Percentiles rank a stretch among this genome's conserved stretches.
Conservation (phyloP, 2,888 invertebrate species). For the Tenthredo scrophulariae region DNA sequence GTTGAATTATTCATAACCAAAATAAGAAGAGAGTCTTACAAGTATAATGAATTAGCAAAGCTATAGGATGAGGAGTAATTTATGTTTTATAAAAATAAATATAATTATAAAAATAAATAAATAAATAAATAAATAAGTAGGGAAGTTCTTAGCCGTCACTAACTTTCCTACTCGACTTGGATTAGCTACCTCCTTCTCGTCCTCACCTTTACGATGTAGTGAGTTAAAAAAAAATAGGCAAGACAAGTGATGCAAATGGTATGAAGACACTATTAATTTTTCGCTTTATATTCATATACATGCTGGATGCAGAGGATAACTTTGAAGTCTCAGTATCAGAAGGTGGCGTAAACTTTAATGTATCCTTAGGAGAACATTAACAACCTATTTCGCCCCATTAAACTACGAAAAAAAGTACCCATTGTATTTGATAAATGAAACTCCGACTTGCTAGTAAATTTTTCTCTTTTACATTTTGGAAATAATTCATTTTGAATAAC, state of each 20-base stretch:
- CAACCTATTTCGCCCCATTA: neutral
- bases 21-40: neutral
- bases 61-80: neutral
- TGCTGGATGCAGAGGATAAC: neutral
- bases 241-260: constrained; percentile 40
- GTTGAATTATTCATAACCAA: constrained; percentile 19
- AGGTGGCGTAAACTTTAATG: constrained; percentile 33
- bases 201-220: neutral
- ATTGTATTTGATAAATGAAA: neutral
- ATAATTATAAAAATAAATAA: neutral
- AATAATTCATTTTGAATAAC: too few species aligned
- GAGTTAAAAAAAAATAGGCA: neutral
- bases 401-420: neutral
- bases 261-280: constrained; percentile 46
- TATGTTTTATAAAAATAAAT: neutral
- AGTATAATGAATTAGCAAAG: constrained; percentile 10
- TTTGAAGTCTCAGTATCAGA: neutral
- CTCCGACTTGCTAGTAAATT: neutral
- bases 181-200: constrained; percentile 7
- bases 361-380: constrained; percentile 11
- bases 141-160: neutral
- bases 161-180: neutral
- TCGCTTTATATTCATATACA: constrained; percentile 51
- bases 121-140: neutral
- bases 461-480: too few species aligned